Evolutionary conservation across 2,888 invertebrate species (phyloP), one percentile per base, ranked within the genome.

Genomic region (Drosophila vallismaia): DNA sequence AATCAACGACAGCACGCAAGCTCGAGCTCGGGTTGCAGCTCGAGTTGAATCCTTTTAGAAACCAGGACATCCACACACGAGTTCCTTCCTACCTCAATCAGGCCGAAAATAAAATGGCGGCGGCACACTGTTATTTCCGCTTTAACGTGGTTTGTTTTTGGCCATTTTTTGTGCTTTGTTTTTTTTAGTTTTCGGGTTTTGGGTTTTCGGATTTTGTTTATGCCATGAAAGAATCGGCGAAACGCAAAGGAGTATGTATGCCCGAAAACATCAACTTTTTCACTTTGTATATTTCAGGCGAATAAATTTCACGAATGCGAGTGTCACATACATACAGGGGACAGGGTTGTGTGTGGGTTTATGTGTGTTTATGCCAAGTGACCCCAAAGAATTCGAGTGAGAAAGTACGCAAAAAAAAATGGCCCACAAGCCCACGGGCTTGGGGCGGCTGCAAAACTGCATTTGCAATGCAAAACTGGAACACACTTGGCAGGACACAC

Each of bases 391-490:
- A 58, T 45, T 38, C 24, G 42, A 42, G 8, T 7, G 54, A 12
- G 19, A 12, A 29, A n/a, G 48, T 48, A 14, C 4, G 44, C 31
- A 46, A 63, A 57, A 53, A 57, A 53, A 66, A 58, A 53, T 55
- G 75, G 46, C 50, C 60, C 36, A 59, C 60, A 69, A 70, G 53
- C 52, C 49, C 50, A 31, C 7, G 24, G 36, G 26, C 6, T 8
- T n/a, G 4, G 19, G 42, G 31, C 10, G 3, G 45, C 45, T 19
- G 19, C 14, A 19, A 55, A 53, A 76, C 69, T 70, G 67, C 62
- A 78, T 77, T 77, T 77, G 78, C 78, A 78, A 73, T 77, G 76
- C 77, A 77, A 77, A 78, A 78, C 59, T 79, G 73, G 77, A 77
- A 70, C 78, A 77, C 66, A 54, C 57, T 19, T 19, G 19, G 19